Evolutionary conservation across 2,888 invertebrate genomes (phyloP).

Genomic region (Dicycla oo): DNA sequence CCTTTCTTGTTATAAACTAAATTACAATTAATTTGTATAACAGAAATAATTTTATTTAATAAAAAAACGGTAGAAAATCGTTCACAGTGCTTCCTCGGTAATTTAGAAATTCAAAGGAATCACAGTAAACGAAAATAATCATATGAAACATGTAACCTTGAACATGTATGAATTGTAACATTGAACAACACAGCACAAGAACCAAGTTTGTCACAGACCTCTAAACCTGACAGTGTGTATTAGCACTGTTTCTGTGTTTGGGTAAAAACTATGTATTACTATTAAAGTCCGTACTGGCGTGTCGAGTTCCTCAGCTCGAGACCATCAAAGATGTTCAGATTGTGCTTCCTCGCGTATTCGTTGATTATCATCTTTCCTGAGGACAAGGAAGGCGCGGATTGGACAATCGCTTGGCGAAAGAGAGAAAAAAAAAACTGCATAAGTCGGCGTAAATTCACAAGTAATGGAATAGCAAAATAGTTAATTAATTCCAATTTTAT

Average conservation of each 20-base stretch:
- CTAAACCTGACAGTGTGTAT: slow-evolving; percentile 40
- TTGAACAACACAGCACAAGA: slow-evolving; percentile 2
- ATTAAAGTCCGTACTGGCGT: slow-evolving; percentile 95
- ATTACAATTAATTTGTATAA: not conserved
- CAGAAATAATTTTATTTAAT: not conserved
- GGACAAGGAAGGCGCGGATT: slow-evolving; percentile 80
- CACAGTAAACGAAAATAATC: no score
- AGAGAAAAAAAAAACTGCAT: slow-evolving; percentile 35
- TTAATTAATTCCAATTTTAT: not conserved
- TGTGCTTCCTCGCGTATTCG: slow-evolving; percentile 94
- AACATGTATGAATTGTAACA: no score
- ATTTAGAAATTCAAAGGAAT: not conserved
- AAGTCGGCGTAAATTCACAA: not conserved
- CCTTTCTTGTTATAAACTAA: slow-evolving; percentile 21
- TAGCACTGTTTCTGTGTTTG: slow-evolving; percentile 68
- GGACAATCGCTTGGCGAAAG: slow-evolving; percentile 61
- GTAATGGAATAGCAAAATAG: not conserved
- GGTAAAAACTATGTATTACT: slow-evolving; percentile 88
- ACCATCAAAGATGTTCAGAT: slow-evolving; percentile 94
- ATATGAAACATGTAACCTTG: no score
- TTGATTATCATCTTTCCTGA: slow-evolving; percentile 93
- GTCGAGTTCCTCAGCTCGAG: slow-evolving; percentile 93
- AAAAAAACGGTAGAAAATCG: not conserved
- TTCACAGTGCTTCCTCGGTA: not conserved
- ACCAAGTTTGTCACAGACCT: slow-evolving; percentile 42